Evolutionary conservation across 2,113 vertebrate genomes (phyloP), one percentile per base, ranked within the genome.

Genomic region (Ophthalmolycus amberensis): DNA sequence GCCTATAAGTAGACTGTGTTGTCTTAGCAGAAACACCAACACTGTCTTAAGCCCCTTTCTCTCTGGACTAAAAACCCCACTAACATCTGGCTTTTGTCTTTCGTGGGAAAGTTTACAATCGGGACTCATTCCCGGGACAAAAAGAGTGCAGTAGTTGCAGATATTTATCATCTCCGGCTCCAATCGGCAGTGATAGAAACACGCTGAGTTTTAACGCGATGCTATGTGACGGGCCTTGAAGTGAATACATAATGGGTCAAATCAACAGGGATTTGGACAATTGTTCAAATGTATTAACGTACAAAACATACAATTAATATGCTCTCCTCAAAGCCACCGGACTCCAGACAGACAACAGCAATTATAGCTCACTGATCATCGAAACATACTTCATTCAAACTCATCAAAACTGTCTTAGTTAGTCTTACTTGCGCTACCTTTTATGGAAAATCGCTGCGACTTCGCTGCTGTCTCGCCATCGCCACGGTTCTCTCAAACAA

Each of bases 401-500:
- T 32, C 32, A 32, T 32, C 32, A 15, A 46, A 1, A 5, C 22
- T 5, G 4, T 9, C 50, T 56, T 56, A 25, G 52, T 56, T 25
- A 5, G 52, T 27, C n/a, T 27, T 32, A 32, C 32, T 32, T 32
- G 32, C 4, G 34, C 34, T 34, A 5, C 34, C 6, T 50, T 50
- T 50, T 6, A 16, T 48, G 5, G 48, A 42, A n/a, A 44, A 3
- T 48, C 2, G 0, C 20, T 67, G 29, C 59, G 15, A 37, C 16
- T 42, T 63, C 5, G 0, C 22, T 50, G 25, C 60, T 14, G 9
- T 65, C 62, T 42, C 18, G 76, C 54, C 8, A 29, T 54, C 22
- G 25, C 64, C 20, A 44, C 27, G 60, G 18, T 70, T 82, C 3
- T 63, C 37, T 42, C 15, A 58, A 44, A 50, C 69, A 56, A 56